Percentiles rank a stretch among this genome's conserved stretches.
Conservation (phyloP, 2,797 vertebrate genomes). For the Hafferia zeledoni region DNA sequence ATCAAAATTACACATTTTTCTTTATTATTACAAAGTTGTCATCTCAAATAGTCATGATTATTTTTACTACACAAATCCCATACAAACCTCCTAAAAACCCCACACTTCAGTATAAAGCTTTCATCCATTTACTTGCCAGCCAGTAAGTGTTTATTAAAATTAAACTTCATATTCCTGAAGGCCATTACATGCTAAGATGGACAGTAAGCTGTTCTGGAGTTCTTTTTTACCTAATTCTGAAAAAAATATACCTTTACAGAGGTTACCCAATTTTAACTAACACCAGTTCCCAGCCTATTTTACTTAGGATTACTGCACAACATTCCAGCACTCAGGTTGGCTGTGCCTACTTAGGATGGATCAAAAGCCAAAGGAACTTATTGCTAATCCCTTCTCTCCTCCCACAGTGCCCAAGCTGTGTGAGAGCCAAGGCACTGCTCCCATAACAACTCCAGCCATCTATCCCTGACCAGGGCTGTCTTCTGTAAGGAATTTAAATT, state of each 20-base stretch:
- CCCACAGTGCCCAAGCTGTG: not conserved
- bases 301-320: not conserved
- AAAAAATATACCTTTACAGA: not conserved
- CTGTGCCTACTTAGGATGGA: fast-evolving
- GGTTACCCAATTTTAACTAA: not conserved
- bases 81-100: not conserved
- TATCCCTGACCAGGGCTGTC: not conserved
- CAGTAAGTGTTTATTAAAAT: not conserved
- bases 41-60: not conserved
- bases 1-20: not conserved
- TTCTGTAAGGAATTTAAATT: fast-evolving
- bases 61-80: not conserved
- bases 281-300: not conserved
- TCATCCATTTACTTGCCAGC: not conserved
- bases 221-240: not conserved
- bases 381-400: fast-evolving
- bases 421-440: not conserved
- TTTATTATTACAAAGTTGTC: not conserved
- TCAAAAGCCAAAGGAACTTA: not conserved
- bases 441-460: fast-evolving
- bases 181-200: not conserved
- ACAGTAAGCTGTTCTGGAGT: not conserved
- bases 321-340: not conserved
- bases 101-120: not conserved
- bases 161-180: not conserved